Evolutionary conservation across 1,140 invertebrate genomes (phyloP), one percentile per base, ranked within the genome.

Genomic region (Fopius arisanus): DNA sequence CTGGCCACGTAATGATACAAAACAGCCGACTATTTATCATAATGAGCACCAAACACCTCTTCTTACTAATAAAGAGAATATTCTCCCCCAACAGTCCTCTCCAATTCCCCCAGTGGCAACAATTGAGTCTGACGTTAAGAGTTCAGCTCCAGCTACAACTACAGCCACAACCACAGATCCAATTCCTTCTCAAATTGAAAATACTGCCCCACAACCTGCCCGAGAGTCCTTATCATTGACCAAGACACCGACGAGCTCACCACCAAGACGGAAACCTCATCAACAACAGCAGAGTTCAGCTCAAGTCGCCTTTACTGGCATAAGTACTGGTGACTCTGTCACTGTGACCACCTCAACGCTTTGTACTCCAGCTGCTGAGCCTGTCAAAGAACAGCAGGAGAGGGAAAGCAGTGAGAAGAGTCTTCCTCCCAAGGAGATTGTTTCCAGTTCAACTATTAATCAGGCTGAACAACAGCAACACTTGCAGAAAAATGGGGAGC

Each of bases 191-290:
- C 48, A 65, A 9, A 41, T 9, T 40, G 43, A 12, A 26, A 65
- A 33, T 3, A 59, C 5, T 40, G 37, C 29, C 9, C 51, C 41
- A 33, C 16, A 43, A 21, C 12, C 71, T n/a, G 23, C 62, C 23
- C 19, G 33, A 48, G 62, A 37, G 10, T 14, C 54, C 5, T 14
- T 31, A 14, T 37, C 73, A 33, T 23, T n/a, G 7, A 10, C 21
- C 41, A 84, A 81, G 48, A 81, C 68, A 68, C 73, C 76, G 40
- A 80, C 80, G 19, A 83, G 74, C 21, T 86, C 84, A 62, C 85
- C 84, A n/a, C 82, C 84, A 6, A 76, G 83, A 48, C 80, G 83
- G 48, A 86, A 86, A 82, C 79, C 78, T 4, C 70, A 73, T 37
- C 71, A 70, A 6, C 67, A 66, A 29, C 54, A 33, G 16, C 37